A percentile compares a stretch with the other conserved stretches of the same genome.
These are phyloP conservation scores for Caenorhabditis afra DNA, from an alignment of 2,888 invertebrate species.

Conservation along the genomic window DNA sequence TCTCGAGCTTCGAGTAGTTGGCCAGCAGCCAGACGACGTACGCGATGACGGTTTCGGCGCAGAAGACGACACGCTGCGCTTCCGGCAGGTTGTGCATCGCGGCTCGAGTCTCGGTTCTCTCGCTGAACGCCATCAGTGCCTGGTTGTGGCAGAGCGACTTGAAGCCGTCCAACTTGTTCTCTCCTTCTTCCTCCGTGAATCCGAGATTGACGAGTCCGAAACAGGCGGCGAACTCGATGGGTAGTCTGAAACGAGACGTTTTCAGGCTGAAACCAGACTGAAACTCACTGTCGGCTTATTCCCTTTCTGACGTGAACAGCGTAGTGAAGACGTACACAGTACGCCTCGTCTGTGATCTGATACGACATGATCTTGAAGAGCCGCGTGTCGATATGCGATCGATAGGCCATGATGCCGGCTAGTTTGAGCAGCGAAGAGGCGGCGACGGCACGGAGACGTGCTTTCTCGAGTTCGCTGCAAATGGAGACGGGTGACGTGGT, in stretches of 20 bases:
- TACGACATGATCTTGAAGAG: slow-evolving; percentile 36
- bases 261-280: neutral
- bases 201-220: slow-evolving; percentile 42
- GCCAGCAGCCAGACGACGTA: slow-evolving; percentile 49
- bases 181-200: slow-evolving; percentile 32
- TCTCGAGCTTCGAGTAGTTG: slow-evolving; percentile 18
- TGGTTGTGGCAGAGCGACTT: slow-evolving; percentile 24
- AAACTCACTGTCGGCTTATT: slow-evolving; percentile 15
- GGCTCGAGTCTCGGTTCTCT: slow-evolving; percentile 34
- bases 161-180: slow-evolving; percentile 33
- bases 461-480: slow-evolving; percentile 61
- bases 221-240: slow-evolving; percentile 57
- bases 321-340: slow-evolving; percentile 41
- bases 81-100: slow-evolving; percentile 1
- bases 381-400: slow-evolving; percentile 28
- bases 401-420: slow-evolving; percentile 9
- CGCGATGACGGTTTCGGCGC: slow-evolving; percentile 45
- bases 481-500: neutral
- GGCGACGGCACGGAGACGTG: slow-evolving; percentile 44
- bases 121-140: slow-evolving; percentile 12
- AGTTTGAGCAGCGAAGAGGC: slow-evolving; percentile 57
- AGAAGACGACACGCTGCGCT: slow-evolving; percentile 22
- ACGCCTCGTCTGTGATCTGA: slow-evolving; percentile 40
- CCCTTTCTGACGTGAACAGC: slow-evolving; percentile 31
- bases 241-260: slow-evolving; percentile 21